Evolutionary conservation across 2,797 vertebrate genomes (phyloP).

Genomic region (Synaphobranchus kaupii): DNA sequence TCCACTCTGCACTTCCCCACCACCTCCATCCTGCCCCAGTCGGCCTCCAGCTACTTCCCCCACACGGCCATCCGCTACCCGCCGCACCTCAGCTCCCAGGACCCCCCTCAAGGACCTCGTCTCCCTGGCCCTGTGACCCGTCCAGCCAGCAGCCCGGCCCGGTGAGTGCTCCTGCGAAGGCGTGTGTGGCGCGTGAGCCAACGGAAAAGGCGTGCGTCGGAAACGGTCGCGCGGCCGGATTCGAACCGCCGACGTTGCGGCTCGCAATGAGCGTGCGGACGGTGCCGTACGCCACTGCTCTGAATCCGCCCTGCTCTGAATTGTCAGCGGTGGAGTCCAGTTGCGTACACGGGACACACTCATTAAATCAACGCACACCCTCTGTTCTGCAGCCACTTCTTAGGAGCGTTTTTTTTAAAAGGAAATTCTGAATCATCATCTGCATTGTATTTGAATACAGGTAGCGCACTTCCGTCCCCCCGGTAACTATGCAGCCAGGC

Average conservation of each 20-base stretch:
- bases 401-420: neutral
- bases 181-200: no score
- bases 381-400: neutral
- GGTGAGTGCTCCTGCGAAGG: constrained; percentile 66
- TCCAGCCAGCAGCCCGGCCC: constrained; percentile 88
- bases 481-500: neutral
- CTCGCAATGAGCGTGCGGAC: no score
- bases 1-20: constrained; percentile 92
- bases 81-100: constrained; percentile 91
- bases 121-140: constrained; percentile 93
- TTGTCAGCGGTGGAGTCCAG: neutral
- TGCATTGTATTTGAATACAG: neutral
- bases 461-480: neutral
- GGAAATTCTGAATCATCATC: neutral
- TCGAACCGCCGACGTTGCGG: no score
- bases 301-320: neutral
- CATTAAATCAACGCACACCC: neutral
- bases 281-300: no score
- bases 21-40: constrained; percentile 83
- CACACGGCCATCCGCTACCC: constrained; percentile 95
- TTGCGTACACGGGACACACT: neutral
- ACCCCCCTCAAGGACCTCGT: constrained; percentile 96
- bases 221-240: no score
- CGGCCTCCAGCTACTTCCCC: constrained; percentile 86
- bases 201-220: no score